phyloP scores from a whole-genome alignment of 2,888 invertebrate genomes.

The Nephrotoma flavescens region DNA sequence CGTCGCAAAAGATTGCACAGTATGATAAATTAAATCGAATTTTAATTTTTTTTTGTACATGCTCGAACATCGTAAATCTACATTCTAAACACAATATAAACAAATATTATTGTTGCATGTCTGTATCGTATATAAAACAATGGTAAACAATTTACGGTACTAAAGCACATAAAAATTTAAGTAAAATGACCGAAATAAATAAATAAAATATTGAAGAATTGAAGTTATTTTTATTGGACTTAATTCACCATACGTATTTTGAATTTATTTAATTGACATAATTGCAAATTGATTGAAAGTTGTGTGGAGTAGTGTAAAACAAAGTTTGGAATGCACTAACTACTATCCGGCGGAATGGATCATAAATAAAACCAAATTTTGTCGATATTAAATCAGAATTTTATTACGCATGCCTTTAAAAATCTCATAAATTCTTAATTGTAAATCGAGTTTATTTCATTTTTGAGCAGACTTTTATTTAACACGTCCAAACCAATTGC shows the following conservation, averaged over 20 bases:
- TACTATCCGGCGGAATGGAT: background rate
- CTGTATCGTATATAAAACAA: background rate
- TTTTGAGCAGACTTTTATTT: background rate
- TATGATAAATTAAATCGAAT: background rate
- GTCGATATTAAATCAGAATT: too few relatives aligned
- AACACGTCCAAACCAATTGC: conserved; percentile 13
- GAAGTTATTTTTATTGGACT: background rate
- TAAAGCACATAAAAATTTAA: background rate
- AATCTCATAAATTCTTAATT: background rate
- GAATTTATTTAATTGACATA: background rate
- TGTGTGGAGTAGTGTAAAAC: background rate
- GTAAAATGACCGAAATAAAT: background rate
- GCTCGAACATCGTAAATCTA: background rate
- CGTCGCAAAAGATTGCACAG: background rate
- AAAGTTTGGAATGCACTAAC: background rate
- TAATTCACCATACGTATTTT: background rate
- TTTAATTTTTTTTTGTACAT: background rate
- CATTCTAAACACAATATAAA: background rate
- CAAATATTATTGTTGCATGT: background rate
- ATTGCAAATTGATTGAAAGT: background rate
- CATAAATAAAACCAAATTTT: background rate
- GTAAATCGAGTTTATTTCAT: background rate
- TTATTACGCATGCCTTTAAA: background rate
- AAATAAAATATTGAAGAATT: background rate
- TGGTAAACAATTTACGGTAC: background rate